Percentiles rank a stretch among this genome's conserved stretches.
These are phyloP conservation scores for Isichthys henryi DNA, from an alignment of 2,113 vertebrate genomes.

Conservation along the genomic window DNA sequence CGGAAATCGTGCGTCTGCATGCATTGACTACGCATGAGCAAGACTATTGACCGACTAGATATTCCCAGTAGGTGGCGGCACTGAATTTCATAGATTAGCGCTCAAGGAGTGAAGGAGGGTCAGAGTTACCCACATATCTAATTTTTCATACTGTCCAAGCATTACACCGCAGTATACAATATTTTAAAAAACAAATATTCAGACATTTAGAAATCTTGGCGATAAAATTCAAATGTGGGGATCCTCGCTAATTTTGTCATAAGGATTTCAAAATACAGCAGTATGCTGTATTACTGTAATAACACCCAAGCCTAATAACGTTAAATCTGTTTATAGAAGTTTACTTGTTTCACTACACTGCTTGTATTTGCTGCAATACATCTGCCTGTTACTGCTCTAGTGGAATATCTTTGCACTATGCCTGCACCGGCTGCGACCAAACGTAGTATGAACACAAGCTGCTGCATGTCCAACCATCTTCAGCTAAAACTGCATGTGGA, in stretches of 20 bases:
- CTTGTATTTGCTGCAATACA: background rate
- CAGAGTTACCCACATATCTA: background rate
- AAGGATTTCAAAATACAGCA: background rate
- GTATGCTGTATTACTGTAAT: background rate
- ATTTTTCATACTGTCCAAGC: background rate
- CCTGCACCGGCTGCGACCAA: background rate
- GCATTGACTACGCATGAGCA: too few species aligned
- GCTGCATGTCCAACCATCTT: background rate
- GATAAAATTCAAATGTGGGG: background rate
- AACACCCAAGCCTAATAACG: background rate
- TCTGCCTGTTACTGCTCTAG: background rate
- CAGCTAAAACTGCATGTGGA: background rate
- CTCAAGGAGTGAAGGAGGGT: too few species aligned
- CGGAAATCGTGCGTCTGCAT: too few species aligned
- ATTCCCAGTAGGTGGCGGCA: too few species aligned
- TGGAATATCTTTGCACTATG: background rate
- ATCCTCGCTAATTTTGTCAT: background rate
- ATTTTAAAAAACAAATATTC: background rate
- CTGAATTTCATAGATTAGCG: too few species aligned
- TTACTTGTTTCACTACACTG: background rate
- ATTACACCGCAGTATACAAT: background rate
- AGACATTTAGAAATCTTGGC: background rate
- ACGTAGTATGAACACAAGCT: background rate
- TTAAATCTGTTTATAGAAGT: background rate
- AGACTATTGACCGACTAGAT: too few species aligned